Conservation (phyloP, 2,113 vertebrate genomes). For the Gadus chalcogrammus region DNA sequence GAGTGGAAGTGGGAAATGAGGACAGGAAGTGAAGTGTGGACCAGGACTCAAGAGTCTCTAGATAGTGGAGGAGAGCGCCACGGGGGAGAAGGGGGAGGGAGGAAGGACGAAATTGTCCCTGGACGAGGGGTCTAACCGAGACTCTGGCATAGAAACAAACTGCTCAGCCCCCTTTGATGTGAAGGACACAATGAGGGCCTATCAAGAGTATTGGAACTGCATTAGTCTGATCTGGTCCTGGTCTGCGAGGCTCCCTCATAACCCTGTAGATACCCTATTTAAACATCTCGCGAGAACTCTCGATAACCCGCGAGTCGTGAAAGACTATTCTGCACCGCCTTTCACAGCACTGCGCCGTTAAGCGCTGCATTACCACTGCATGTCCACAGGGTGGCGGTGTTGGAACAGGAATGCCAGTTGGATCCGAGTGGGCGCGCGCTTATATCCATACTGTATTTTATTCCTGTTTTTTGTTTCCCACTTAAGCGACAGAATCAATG, state of each 20-base stretch:
- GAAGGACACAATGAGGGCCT: constrained; percentile 65
- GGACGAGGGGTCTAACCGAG: constrained; percentile 38
- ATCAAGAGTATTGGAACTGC: constrained; percentile 53
- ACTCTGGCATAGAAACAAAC: constrained; percentile 64
- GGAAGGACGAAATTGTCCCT: constrained; percentile 26
- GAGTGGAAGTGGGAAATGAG: constrained; percentile 48
- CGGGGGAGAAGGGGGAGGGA: constrained; percentile 5
- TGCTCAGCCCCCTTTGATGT: constrained; percentile 69
- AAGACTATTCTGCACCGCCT: constrained; percentile 5
- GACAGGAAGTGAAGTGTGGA: constrained; percentile 42
- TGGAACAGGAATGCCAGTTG: constrained; percentile 30
- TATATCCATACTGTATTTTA: constrained; percentile 24
- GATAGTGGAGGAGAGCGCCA: neutral
- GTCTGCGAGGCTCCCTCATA: constrained; percentile 51
- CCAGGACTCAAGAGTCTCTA: constrained; percentile 7
- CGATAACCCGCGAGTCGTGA: constrained; percentile 25
- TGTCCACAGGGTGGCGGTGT: constrained; percentile 57
- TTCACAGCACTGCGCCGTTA: constrained; percentile 38
- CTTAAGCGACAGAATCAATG: constrained; percentile 55
- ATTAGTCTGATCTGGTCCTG: constrained; percentile 52
- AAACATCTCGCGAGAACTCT: constrained; percentile 46
- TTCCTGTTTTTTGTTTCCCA: constrained; percentile 39
- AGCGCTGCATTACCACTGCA: constrained; percentile 55
- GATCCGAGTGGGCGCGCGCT: constrained; percentile 38
- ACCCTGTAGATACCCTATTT: constrained; percentile 27